Evolutionary conservation across 2,797 vertebrate species (phyloP), one percentile per base, ranked within the genome.

Genomic region (Trematomus bernacchii): DNA sequence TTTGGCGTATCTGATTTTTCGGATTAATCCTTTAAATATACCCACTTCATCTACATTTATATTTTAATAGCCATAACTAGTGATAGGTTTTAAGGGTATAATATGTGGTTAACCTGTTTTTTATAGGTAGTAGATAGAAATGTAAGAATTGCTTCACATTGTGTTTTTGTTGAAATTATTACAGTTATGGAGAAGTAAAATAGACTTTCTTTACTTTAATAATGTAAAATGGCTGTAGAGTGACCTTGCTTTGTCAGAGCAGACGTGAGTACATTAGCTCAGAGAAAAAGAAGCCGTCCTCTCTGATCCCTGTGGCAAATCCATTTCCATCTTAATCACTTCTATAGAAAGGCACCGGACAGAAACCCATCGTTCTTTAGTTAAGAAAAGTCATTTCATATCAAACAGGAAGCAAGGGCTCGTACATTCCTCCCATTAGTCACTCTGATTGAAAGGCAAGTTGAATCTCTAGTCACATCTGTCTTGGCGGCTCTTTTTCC

Each of bases 271-370:
- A 50, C 57, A 63, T 76, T 76, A 19, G 59, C 53, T 80, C 33
- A 37, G 33, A 7, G 8, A 37, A 37, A 37, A 37, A 37, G 7
- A 37, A 37, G 8, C 33, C 33, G 33, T 37, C 8, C 33, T 37
- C 8, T 37, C 33, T 37, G 8, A 6, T 37, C 33, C 33, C 44
- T 23, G 48, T 55, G 40, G 60, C 57, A 76, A 88, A 85, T 89
- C 75, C 18, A 66, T 61, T 57, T 64, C 65, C 65, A 81, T 85
- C 82, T 88, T 87, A 87, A 89, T 83, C 51, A 68, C 60, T 67
- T 79, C 69, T 76, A 77, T 83, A 85, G 71, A 79, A 85, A 89
- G 30, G 80, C 50, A 51, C 57, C 18, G 44, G 70, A 80, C 27
- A 80, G 64, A 82, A 86, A 83, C 40, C 53, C 51, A 79, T 50